Percentiles rank a stretch among this genome's conserved stretches.
Evolutionary conservation across 2,888 invertebrate species (phyloP).

Genomic region (Pomacea canaliculata): DNA sequence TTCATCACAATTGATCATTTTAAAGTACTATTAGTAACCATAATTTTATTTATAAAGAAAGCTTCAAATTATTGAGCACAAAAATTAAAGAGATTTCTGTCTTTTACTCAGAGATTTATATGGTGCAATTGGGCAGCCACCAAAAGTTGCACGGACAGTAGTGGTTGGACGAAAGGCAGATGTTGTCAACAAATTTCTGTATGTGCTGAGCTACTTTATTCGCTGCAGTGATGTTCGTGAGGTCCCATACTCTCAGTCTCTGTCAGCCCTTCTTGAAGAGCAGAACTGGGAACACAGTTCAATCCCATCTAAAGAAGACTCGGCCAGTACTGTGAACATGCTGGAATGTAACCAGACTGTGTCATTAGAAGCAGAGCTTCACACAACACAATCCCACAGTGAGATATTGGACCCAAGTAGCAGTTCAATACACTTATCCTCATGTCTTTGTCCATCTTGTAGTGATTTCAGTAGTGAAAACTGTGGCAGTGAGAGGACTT

Average conservation of each 20-base stretch:
- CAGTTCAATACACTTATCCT: too few species aligned
- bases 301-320: background rate
- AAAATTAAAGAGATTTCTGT: background rate
- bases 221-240: slow-evolving; percentile 81
- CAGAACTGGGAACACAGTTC: slow-evolving; percentile 11
- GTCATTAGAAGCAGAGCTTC: too few species aligned
- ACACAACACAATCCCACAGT: too few species aligned
- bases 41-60: background rate
- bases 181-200: slow-evolving; percentile 81
- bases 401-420: too few species aligned
- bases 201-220: slow-evolving; percentile 88
- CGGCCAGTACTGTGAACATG: background rate
- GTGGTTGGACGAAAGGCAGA: slow-evolving; percentile 78
- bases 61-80: background rate
- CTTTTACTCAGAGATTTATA: slow-evolving; percentile 77
- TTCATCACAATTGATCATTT: too few species aligned
- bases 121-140: slow-evolving; percentile 86
- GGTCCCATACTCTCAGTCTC: slow-evolving; percentile 50
- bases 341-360: background rate
- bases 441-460: too few species aligned
- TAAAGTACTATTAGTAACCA: too few species aligned
- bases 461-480: too few species aligned
- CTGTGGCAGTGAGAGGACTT: too few species aligned
- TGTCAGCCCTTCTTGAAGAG: slow-evolving; percentile 44
- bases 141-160: slow-evolving; percentile 82